Conservation (phyloP, 2,888 invertebrate genomes). For the Leptinotarsa juncta region DNA sequence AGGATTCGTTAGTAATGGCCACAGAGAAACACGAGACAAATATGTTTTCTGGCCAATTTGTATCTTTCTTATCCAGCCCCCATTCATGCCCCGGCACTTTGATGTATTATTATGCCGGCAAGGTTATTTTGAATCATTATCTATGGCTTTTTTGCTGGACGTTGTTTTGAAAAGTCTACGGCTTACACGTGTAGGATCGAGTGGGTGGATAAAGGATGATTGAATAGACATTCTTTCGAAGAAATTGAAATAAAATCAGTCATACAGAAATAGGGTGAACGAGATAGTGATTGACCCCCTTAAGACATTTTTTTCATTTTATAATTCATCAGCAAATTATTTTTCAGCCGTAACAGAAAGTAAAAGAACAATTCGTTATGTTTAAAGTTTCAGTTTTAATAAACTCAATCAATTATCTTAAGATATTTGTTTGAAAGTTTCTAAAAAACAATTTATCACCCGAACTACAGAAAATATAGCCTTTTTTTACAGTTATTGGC, state of each 20-base stretch:
- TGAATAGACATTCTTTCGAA: not conserved
- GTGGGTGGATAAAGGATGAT: not conserved
- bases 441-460: not conserved
- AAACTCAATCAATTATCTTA: not conserved
- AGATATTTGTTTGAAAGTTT: not conserved
- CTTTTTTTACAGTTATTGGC: slow-evolving; percentile 1
- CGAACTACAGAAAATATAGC: not conserved
- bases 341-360: too few relatives aligned
- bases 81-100: slow-evolving; percentile 16
- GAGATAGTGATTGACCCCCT: too few relatives aligned
- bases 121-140: slow-evolving; percentile 18
- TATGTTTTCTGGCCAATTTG: slow-evolving; percentile 28
- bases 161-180: slow-evolving; percentile 4
- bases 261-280: too few relatives aligned
- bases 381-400: not conserved
- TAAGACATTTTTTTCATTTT: too few relatives aligned
- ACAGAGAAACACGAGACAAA: slow-evolving; percentile 26
- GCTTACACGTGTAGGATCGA: not conserved
- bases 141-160: not conserved
- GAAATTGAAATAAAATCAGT: too few relatives aligned
- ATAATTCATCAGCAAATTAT: too few relatives aligned
- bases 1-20: slow-evolving; percentile 8
- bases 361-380: too few relatives aligned
- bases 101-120: slow-evolving; percentile 19
- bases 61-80: slow-evolving; percentile 17